Evolutionary conservation across 2,797 vertebrate genomes (phyloP), one percentile per base, ranked within the genome.

Genomic region (Anabas testudineus): DNA sequence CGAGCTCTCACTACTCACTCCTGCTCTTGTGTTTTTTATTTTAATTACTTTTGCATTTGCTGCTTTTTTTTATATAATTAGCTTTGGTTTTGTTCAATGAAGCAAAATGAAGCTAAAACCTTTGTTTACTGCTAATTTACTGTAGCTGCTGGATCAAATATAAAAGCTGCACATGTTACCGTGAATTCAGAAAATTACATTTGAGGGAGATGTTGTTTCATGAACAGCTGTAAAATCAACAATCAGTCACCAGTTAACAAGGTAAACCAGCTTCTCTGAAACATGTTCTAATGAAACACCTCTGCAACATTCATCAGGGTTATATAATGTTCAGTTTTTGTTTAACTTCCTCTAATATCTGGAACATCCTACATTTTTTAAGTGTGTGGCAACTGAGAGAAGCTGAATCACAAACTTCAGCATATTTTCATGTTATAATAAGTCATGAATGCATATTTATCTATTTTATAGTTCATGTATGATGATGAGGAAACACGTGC

Each of bases 181-280:
- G 43, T 21, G 16, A n/a, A 13, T 53, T 30, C 36, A 10, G 7
- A 18, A 19, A 19, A 41, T 2, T 7, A 18, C 45, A 48, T 42
- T 8, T 13, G 26, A 28, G 28, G 8, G 15, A 15, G 30, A 15
- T 7, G 3, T 22, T 13, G 34, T 52, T 61, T 57, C 22, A 53
- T 62, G 41, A 30, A 32, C 7, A 28, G 19, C 55, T 39, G 57
- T 49, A 26, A 57, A 67, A 59, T 8, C 42, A 52, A 64, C 54
- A 18, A 28, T 64, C 32, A 1, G 46, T 7, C 16, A 39, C 34
- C 36, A 10, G n/a, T 59, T 59, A 39, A 18, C 46, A 36, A 8
- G 36, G 46, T 42, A 45, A 43, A 18, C 21, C 14, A 32, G 46
- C 53, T 69, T n/a, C 53, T 53, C 39, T 51, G 19, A 19, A 30